Percentiles rank a stretch among this genome's conserved stretches.
phyloP scores from a whole-genome alignment of 2,888 invertebrate genomes.

The Pegoplata infirma region DNA sequence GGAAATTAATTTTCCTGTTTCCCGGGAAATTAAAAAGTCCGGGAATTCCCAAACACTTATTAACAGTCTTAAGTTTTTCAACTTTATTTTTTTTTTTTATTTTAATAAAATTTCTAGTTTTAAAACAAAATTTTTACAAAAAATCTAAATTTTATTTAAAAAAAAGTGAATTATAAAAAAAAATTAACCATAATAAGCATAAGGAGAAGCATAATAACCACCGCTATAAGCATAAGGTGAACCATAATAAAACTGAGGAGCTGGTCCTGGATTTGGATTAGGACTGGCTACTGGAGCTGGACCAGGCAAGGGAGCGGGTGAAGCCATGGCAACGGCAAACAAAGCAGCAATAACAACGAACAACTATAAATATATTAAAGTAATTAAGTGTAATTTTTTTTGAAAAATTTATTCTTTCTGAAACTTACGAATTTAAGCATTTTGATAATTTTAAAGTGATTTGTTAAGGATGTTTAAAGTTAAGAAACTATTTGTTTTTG shows the following conservation, averaged over 20 bases:
- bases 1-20: too few relatives aligned
- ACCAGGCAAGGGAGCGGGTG: slow-evolving; percentile 68
- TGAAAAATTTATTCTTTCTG: slow-evolving; percentile 7
- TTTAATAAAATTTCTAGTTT: too few relatives aligned
- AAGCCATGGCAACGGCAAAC: slow-evolving; percentile 71
- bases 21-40: too few relatives aligned
- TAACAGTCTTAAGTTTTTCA: too few relatives aligned
- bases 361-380: slow-evolving; percentile 62
- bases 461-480: slow-evolving; percentile 1
- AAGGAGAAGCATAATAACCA: slow-evolving; percentile 71
- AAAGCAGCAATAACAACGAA: slow-evolving; percentile 71
- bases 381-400: background rate
- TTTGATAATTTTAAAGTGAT: slow-evolving; percentile 61
- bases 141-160: too few relatives aligned
- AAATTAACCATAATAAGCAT: slow-evolving; percentile 72
- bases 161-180: too few relatives aligned
- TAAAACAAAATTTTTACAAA: too few relatives aligned
- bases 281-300: slow-evolving; percentile 70
- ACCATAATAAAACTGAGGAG: slow-evolving; percentile 72
- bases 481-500: slow-evolving; percentile 13
- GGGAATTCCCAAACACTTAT: too few relatives aligned
- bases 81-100: too few relatives aligned
- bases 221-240: slow-evolving; percentile 72
- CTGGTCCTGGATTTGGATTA: slow-evolving; percentile 68
- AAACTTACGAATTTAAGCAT: slow-evolving; percentile 74